Evolutionary conservation across 1,140 invertebrate species (phyloP).

Genomic region (Pseudoatta argentina): DNA sequence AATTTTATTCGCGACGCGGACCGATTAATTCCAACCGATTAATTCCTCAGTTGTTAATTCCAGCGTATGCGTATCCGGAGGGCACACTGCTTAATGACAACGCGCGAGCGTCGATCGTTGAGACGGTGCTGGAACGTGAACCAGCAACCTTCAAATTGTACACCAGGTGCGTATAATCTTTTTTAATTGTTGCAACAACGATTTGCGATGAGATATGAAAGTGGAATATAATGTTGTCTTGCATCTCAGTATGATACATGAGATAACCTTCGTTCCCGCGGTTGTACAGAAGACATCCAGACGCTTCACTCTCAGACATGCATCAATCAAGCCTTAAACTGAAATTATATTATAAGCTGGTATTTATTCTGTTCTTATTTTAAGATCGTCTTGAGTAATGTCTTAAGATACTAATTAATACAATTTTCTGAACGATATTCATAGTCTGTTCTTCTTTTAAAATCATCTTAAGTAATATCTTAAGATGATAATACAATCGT

Average conservation of each 20-base stretch:
- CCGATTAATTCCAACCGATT: background rate
- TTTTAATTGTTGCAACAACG: background rate
- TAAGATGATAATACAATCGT: too few species aligned
- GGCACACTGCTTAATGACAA: slow-evolving; percentile 75
- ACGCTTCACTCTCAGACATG: background rate
- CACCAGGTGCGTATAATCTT: slow-evolving; percentile 73
- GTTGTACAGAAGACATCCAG: background rate
- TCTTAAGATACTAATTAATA: too few species aligned
- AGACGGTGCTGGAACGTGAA: slow-evolving; percentile 75
- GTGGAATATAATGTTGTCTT: background rate
- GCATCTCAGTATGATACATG: background rate
- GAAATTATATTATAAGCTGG: too few species aligned
- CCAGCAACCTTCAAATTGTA: slow-evolving; percentile 80
- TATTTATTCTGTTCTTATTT: too few species aligned
- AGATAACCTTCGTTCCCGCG: background rate
- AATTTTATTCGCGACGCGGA: background rate
- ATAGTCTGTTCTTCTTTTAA: too few species aligned
- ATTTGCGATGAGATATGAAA: slow-evolving; percentile 12
- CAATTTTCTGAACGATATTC: too few species aligned
- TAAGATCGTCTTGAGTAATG: too few species aligned
- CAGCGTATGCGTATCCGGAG: slow-evolving; percentile 69
- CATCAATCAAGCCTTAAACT: background rate
- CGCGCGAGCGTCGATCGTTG: slow-evolving; percentile 72
- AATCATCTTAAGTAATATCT: too few species aligned
- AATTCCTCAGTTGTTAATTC: slow-evolving; percentile 39